phyloP scores from a whole-genome alignment of 2,888 invertebrate genomes.

The Heliconius ismenius region DNA sequence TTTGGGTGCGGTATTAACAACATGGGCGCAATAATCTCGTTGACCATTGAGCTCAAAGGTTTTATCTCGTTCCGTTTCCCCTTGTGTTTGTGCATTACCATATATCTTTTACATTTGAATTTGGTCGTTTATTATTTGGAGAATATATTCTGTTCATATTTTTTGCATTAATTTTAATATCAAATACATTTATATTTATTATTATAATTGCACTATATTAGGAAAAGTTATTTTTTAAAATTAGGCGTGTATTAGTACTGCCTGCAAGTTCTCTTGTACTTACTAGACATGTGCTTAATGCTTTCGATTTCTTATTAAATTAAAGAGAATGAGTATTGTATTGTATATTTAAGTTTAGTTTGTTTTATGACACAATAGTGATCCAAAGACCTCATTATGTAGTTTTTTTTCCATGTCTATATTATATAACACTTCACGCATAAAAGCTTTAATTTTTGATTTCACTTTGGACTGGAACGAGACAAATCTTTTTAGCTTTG shows the following conservation, averaged over 20 bases:
- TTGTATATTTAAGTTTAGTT: not conserved
- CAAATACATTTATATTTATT: not conserved
- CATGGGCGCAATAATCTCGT: slow-evolving; percentile 38
- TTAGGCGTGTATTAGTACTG: not conserved
- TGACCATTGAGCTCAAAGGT: slow-evolving; percentile 50
- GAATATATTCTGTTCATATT: not conserved
- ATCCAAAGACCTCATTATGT: not conserved
- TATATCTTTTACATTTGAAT: not conserved
- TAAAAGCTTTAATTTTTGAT: not conserved
- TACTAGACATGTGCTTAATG: not conserved
- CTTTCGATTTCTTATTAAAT: not conserved
- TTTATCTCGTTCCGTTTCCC: slow-evolving; percentile 57
- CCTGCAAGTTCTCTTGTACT: not conserved
- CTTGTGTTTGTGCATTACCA: slow-evolving; percentile 42
- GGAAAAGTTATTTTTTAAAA: not conserved
- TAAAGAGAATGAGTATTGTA: not conserved
- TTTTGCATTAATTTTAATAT: not conserved
- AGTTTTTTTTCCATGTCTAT: not conserved
- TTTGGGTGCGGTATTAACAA: slow-evolving; percentile 55
- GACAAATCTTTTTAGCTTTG: slow-evolving; percentile 53
- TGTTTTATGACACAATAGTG: not conserved
- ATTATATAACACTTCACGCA: not conserved
- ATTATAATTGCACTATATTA: not conserved
- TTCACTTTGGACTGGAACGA: slow-evolving; percentile 49
- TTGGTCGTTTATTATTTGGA: not conserved